phyloP scores from a whole-genome alignment of 2,888 invertebrate species.

The Apamea sordens region DNA sequence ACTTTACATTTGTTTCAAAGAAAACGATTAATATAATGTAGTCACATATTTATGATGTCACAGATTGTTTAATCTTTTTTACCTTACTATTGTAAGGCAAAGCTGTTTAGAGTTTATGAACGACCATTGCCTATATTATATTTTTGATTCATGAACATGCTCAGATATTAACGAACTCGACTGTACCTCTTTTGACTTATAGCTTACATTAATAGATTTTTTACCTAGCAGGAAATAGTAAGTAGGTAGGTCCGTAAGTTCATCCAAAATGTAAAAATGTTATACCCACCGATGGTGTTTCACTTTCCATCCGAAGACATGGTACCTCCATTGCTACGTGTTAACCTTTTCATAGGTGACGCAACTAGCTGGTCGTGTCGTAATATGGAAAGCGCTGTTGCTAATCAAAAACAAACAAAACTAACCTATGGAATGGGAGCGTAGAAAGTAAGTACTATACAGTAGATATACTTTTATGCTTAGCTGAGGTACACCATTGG shows the following conservation, averaged over 20 bases:
- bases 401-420: conserved; percentile 45
- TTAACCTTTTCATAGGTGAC: conserved; percentile 39
- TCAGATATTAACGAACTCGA: too few species aligned
- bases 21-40: too few species aligned
- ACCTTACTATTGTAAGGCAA: too few species aligned
- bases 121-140: too few species aligned
- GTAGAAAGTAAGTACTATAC: conserved; percentile 56
- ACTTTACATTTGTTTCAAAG: too few species aligned
- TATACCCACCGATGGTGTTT: conserved; percentile 1
- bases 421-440: conserved; percentile 39
- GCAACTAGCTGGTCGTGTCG: conserved; percentile 41
- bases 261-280: background rate
- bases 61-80: too few species aligned
- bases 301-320: conserved; percentile 33
- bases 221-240: background rate
- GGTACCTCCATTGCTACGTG: background rate
- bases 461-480: background rate
- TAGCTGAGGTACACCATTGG: background rate
- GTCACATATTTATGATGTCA: too few species aligned
- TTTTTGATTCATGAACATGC: too few species aligned
- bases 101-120: too few species aligned
- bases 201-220: background rate
- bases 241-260: background rate
- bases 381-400: conserved; percentile 54
- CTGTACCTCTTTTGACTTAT: too few species aligned